Percentiles rank a stretch among this genome's conserved stretches.
These are phyloP conservation scores for Lordiphosa andalusiaca DNA, from an alignment of 2,888 invertebrate genomes.

Conservation along the genomic window DNA sequence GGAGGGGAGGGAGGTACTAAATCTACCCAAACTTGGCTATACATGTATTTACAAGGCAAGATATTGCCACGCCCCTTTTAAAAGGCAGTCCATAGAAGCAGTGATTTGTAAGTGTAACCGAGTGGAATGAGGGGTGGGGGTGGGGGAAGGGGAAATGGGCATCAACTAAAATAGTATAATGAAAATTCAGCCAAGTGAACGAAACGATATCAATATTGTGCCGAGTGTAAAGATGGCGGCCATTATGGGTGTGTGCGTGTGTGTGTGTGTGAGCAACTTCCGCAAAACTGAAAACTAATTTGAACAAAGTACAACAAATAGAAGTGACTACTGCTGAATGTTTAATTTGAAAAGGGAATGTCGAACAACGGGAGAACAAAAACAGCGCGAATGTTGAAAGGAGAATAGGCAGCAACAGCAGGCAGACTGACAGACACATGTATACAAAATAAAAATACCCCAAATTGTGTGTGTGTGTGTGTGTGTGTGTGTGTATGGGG, in stretches of 20 bases:
- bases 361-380: slow-evolving; percentile 68
- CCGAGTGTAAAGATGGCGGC: slow-evolving; percentile 42
- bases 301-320: slow-evolving; percentile 75
- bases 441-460: slow-evolving; percentile 23
- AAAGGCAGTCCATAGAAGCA: slow-evolving; percentile 54
- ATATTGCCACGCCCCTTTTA: slow-evolving; percentile 58
- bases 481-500: not conserved
- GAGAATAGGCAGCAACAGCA: slow-evolving; percentile 60
- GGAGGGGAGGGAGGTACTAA: slow-evolving; percentile 13
- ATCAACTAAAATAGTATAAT: slow-evolving; percentile 58
- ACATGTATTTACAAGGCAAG: slow-evolving; percentile 14
- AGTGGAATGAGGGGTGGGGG: slow-evolving; percentile 13
- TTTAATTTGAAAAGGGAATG: slow-evolving; percentile 74
- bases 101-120: slow-evolving; percentile 67
- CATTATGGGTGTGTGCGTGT: slow-evolving; percentile 36
- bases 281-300: slow-evolving; percentile 74
- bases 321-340: slow-evolving; percentile 75
- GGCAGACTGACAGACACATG: slow-evolving; percentile 41
- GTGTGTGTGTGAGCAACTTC: slow-evolving; percentile 58
- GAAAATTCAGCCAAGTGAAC: slow-evolving; percentile 61
- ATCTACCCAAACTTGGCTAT: slow-evolving; percentile 28
- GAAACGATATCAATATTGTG: slow-evolving; percentile 68
- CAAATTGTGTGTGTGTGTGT: slow-evolving; percentile 45
- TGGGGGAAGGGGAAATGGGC: slow-evolving; percentile 10
- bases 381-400: slow-evolving; percentile 68